Conservation (phyloP, 2,797 vertebrate species). For the Leucoraja ocellata region DNA sequence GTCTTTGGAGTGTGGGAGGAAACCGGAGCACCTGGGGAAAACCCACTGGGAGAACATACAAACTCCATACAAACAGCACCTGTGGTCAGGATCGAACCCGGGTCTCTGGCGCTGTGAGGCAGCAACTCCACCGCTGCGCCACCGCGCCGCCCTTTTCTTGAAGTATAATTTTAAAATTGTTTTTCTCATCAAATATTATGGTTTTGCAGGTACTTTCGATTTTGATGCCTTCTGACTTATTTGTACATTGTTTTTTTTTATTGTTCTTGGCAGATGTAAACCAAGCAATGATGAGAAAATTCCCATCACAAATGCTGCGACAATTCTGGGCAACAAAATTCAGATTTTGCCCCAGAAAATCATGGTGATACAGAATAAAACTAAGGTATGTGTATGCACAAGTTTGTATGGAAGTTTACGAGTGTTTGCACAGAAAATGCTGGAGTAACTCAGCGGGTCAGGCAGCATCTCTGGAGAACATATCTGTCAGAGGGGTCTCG, state of each 20-base stretch:
- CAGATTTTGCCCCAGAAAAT: neutral
- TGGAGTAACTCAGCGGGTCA: too few relatives aligned
- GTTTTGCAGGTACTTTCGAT: neutral
- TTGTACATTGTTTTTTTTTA: neutral
- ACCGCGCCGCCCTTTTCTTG: neutral
- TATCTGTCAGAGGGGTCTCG: too few relatives aligned
- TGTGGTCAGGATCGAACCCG: too few relatives aligned
- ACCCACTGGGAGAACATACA: too few relatives aligned
- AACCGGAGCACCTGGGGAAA: too few relatives aligned
- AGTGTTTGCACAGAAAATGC: too few relatives aligned
- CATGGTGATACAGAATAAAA: neutral
- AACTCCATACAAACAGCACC: too few relatives aligned
- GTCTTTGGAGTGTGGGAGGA: too few relatives aligned
- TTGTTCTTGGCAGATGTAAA: neutral
- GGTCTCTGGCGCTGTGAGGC: too few relatives aligned
- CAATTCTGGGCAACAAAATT: neutral
- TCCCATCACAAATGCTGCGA: neutral
- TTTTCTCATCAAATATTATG: neutral
- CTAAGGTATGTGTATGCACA: neutral
- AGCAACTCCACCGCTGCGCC: too few relatives aligned
- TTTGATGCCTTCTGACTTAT: neutral
- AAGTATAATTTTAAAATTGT: neutral
- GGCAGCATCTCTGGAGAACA: too few relatives aligned
- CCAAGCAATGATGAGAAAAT: neutral
- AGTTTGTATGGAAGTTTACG: too few relatives aligned